Conservation (phyloP, 1,140 invertebrate species). For the Lucilia cuprina region DNA sequence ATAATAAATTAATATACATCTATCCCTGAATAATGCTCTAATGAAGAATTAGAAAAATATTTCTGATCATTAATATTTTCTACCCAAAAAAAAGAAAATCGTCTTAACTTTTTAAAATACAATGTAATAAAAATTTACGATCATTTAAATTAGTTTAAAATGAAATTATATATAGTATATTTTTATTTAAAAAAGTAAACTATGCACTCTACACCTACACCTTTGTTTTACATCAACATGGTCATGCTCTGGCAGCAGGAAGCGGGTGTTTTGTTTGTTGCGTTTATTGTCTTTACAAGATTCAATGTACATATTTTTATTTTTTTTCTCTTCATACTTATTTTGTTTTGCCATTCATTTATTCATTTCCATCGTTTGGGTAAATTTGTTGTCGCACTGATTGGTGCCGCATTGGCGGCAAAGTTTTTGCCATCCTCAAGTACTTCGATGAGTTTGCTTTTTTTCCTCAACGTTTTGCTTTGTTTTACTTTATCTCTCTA, state of each 20-base stretch:
- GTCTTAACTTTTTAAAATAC: too few species aligned
- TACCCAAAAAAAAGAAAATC: too few species aligned
- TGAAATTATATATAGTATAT: too few species aligned
- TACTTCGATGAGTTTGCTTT: slow-evolving; percentile 32
- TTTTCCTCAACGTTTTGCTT: neutral
- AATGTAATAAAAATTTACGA: too few species aligned
- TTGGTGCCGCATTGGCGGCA: slow-evolving; percentile 41
- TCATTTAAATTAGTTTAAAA: too few species aligned
- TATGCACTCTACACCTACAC: neutral
- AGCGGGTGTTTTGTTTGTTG: slow-evolving; percentile 26
- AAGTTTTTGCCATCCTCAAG: slow-evolving; percentile 39
- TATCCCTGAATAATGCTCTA: too few species aligned
- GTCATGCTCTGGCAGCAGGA: neutral
- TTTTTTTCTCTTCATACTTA: neutral
- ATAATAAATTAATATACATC: too few species aligned
- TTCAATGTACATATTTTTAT: neutral
- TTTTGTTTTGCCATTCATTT: slow-evolving; percentile 4
- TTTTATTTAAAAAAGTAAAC: neutral
- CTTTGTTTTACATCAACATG: neutral
- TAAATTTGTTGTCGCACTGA: slow-evolving; percentile 37
- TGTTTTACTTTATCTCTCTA: neutral
- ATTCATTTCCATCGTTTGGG: slow-evolving; percentile 26
- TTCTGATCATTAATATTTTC: too few species aligned
- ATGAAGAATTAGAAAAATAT: too few species aligned
- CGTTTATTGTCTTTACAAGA: slow-evolving; percentile 15